phyloP scores from a whole-genome alignment of 2,797 vertebrate species.

The Pseudochaenichthys georgianus region DNA sequence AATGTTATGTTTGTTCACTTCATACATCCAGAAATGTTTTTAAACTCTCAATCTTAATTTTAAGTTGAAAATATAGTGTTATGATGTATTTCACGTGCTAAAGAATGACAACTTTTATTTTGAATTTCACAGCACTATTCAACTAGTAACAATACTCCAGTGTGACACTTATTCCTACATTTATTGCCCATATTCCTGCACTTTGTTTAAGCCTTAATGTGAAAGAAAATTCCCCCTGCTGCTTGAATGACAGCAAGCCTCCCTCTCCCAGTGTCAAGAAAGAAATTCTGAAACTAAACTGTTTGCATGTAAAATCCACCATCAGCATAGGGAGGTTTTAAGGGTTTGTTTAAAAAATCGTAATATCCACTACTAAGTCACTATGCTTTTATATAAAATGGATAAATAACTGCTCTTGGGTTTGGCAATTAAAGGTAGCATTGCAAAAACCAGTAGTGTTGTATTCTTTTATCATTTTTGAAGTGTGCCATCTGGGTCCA shows the following conservation, averaged over 20 bases:
- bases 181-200: background rate
- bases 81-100: slow-evolving; percentile 7
- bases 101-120: slow-evolving; percentile 16
- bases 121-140: slow-evolving; percentile 9
- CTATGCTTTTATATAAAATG: background rate
- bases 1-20: background rate
- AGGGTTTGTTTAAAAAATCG: background rate
- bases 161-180: background rate
- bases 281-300: slow-evolving; percentile 10
- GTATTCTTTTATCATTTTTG: slow-evolving; percentile 9
- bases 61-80: slow-evolving; percentile 21
- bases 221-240: background rate
- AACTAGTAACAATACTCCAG: slow-evolving; percentile 25
- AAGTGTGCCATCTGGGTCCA: background rate
- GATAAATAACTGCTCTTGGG: slow-evolving; percentile 8
- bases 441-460: slow-evolving; percentile 8
- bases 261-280: slow-evolving; percentile 10
- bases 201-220: slow-evolving; percentile 33
- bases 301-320: slow-evolving; percentile 22
- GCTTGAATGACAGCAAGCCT: slow-evolving; percentile 3
- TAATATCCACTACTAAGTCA: slow-evolving; percentile 2
- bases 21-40: slow-evolving; percentile 8
- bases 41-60: slow-evolving; percentile 5
- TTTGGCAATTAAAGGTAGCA: slow-evolving; percentile 34
- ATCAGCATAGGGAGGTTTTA: background rate